These are phyloP conservation scores for Python bivittatus DNA, from an alignment of 2,113 vertebrate genomes.

Conservation along the genomic window DNA sequence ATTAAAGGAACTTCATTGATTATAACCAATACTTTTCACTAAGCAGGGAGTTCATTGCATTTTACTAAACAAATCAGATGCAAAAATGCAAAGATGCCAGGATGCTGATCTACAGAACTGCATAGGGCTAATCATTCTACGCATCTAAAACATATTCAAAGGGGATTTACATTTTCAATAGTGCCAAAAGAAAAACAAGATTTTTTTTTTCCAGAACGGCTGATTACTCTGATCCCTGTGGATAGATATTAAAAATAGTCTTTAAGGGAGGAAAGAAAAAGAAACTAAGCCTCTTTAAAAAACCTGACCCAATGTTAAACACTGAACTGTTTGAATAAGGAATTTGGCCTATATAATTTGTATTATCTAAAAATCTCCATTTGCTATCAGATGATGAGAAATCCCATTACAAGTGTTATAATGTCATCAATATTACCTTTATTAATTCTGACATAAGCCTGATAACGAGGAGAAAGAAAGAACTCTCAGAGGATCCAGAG, in stretches of 20 bases:
- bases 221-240: background rate
- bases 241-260: background rate
- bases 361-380: background rate
- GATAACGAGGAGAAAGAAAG: slow-evolving; percentile 2
- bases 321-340: slow-evolving; percentile 1
- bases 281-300: background rate
- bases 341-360: background rate
- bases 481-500: background rate
- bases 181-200: background rate
- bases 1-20: background rate
- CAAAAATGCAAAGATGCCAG: background rate
- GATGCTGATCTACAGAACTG: background rate
- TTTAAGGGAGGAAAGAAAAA: background rate
- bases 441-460: slow-evolving; percentile 12
- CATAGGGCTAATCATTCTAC: background rate
- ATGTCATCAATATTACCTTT: background rate
- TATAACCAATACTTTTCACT: background rate
- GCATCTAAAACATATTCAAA: background rate
- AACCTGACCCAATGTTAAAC: background rate
- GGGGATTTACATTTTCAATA: background rate
- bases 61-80: background rate
- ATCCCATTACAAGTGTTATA: slow-evolving; percentile 19
- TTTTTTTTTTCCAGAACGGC: background rate
- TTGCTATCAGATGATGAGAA: background rate
- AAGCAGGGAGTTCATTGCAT: background rate